phyloP scores from a whole-genome alignment of 1,140 invertebrate species.

The Scaptomyza montana region DNA sequence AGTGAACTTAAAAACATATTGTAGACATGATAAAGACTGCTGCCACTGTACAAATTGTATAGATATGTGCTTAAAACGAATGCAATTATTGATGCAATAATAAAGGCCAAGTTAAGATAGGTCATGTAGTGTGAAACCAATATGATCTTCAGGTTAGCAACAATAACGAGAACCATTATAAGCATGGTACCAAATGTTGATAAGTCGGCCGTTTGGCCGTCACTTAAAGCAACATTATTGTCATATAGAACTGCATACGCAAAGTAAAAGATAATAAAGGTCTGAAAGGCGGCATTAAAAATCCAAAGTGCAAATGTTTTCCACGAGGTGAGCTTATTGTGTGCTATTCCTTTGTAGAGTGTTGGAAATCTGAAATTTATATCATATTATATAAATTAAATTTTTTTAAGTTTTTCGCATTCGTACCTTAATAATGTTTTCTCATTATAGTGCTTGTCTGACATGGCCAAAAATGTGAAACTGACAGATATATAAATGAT shows the following conservation, averaged over 20 bases:
- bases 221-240: constrained; percentile 79
- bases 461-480: constrained; percentile 87
- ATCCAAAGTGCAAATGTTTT: constrained; percentile 87
- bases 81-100: constrained; percentile 85
- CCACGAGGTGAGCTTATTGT: constrained; percentile 87
- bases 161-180: constrained; percentile 84
- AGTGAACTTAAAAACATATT: constrained; percentile 85
- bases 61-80: constrained; percentile 85
- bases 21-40: constrained; percentile 87
- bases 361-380: constrained; percentile 85
- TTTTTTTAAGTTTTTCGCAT: too few relatives aligned
- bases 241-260: constrained; percentile 73
- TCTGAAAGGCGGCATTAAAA: constrained; percentile 85
- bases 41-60: constrained; percentile 86
- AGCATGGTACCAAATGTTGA: constrained; percentile 84
- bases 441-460: constrained; percentile 88
- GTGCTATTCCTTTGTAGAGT: constrained; percentile 87
- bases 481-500: constrained; percentile 89
- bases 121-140: constrained; percentile 88
- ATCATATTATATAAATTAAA: neutral
- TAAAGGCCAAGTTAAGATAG: constrained; percentile 85
- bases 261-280: constrained; percentile 84
- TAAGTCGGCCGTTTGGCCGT: constrained; percentile 81
- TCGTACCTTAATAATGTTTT: constrained; percentile 86
- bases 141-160: constrained; percentile 86